A percentile compares a stretch with the other conserved stretches of the same genome.
phyloP scores from a whole-genome alignment of 2,797 vertebrate genomes.

The Loriculus beryllinus region DNA sequence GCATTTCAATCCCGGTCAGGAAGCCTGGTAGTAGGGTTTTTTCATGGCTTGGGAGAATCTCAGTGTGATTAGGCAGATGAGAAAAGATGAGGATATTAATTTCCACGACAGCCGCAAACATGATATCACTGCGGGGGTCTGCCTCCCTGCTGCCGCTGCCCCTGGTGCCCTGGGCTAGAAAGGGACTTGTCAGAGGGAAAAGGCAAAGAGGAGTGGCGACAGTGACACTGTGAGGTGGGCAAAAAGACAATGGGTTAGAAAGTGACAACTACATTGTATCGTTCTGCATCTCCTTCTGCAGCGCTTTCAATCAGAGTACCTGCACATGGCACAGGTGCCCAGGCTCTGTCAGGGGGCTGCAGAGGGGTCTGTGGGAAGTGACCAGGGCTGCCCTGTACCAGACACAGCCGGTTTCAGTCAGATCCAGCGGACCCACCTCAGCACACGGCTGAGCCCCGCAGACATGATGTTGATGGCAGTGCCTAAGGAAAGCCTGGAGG shows the following conservation, averaged over 20 bases:
- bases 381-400: neutral
- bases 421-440: neutral
- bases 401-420: neutral
- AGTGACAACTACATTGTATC: neutral
- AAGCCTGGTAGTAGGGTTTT: neutral
- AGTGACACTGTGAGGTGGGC: neutral
- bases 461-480: rapidly evolving
- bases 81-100: neutral
- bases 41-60: neutral
- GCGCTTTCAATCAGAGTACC: neutral
- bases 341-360: rapidly evolving
- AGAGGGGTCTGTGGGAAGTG: rapidly evolving
- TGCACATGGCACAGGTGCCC: rapidly evolving
- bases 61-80: neutral
- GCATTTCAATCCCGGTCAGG: neutral
- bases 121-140: neutral
- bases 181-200: neutral
- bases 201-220: neutral
- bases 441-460: neutral
- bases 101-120: neutral
- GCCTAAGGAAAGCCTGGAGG: neutral
- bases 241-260: neutral
- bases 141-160: neutral
- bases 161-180: rapidly evolving
- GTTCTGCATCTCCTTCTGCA: neutral